These are phyloP conservation scores for Rhynchophorus ferrugineus DNA, from an alignment of 1,140 invertebrate genomes.

Conservation along the genomic window DNA sequence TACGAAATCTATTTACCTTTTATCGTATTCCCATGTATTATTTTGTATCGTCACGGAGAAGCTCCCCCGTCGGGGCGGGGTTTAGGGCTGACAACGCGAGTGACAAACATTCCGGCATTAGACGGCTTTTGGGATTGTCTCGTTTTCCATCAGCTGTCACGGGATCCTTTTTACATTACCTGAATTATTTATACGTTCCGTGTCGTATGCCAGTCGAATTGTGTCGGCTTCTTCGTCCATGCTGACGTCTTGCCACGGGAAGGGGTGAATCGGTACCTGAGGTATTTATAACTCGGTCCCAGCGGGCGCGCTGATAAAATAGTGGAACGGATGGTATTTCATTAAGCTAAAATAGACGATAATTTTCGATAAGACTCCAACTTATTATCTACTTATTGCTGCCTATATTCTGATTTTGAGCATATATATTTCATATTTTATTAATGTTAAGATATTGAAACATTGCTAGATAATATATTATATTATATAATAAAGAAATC, in stretches of 20 bases:
- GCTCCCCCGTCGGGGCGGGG: slow-evolving; percentile 11
- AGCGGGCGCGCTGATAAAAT: neutral
- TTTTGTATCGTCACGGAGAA: slow-evolving; percentile 6
- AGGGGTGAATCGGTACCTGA: neutral
- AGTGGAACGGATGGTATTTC: neutral
- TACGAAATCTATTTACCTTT: slow-evolving; percentile 17
- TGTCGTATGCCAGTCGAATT: slow-evolving; percentile 2
- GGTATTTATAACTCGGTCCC: neutral
- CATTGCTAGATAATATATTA: no score
- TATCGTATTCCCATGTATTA: slow-evolving; percentile 22
- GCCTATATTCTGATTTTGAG: no score
- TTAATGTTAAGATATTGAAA: no score
- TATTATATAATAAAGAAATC: no score
- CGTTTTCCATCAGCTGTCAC: slow-evolving; percentile 17
- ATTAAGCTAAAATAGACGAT: no score
- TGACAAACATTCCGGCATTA: slow-evolving; percentile 22
- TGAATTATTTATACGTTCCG: slow-evolving; percentile 26
- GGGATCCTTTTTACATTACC: slow-evolving; percentile 23
- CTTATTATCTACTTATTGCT: no score
- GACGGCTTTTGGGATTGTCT: slow-evolving; percentile 24
- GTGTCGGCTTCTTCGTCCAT: neutral
- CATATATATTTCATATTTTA: no score
- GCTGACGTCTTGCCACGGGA: neutral
- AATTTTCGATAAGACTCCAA: no score
- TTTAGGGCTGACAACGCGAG: slow-evolving; percentile 19